Base-by-base conservation (phyloP, 2,888 invertebrate species). In the Xanthia icteritia region DNA sequence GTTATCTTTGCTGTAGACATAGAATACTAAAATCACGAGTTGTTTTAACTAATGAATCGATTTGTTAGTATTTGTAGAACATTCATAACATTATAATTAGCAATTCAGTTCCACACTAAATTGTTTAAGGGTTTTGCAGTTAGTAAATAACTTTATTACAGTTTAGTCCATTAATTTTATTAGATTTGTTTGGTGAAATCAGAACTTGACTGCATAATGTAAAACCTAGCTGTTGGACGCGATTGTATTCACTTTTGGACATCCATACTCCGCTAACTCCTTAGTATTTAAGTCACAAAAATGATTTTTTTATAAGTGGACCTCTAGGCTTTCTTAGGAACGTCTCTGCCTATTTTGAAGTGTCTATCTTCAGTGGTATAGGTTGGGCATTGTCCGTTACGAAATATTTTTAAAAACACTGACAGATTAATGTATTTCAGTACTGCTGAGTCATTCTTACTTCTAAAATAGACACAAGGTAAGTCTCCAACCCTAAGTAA, bases 11-110 rank as follows among this genome's bases (percentile, higher is more conserved):
- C 36, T 84, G 23, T 54, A 11, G 23, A 23, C 58, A 45, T 56
- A 70, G 48, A 54, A 42, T 51, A 64, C 5, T 77, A 68, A 76
- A 71, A 67, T 48, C 66, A 45, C 54, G n/a, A 79, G 42, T 61
- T n/a, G 56, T 60, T 70, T 69, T 60, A 71, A 60, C 15, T 80
- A 77, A 83, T 74, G 17, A 36, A 79, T 65, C 72, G 31, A 80
- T 77, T 85, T 58, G 73, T 82, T 63, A 68, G 64, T 72, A 39
- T 51, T 79, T 69, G 82, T 83, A 60, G 45, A 74, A 83, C 80
- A 82, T 83, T 69, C 39, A 54, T 64, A 74, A 81, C 54, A 70
- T 77, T 63, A 5, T 81, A 75, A 81, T 83, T 84, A 73, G 39
- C 36, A 42, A 83, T 72, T 54, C 58, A 23, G 58, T 69, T 67